A percentile compares a stretch with the other conserved stretches of the same genome.
phyloP scores from a whole-genome alignment of 2,888 invertebrate genomes.

The Pasiphila rectangulata region DNA sequence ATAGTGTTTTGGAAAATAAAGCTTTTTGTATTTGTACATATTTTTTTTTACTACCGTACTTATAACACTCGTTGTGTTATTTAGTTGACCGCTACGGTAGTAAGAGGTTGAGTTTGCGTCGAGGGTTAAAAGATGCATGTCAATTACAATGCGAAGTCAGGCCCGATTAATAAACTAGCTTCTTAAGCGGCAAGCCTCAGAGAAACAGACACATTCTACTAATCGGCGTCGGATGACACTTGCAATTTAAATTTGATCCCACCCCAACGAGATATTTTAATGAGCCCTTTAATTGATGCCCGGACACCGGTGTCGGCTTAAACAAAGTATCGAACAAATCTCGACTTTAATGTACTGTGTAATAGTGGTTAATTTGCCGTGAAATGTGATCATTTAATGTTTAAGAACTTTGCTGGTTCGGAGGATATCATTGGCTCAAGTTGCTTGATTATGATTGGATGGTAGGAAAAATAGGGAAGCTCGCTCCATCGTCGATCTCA shows the following conservation, averaged over 20 bases:
- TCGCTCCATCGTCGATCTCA: too few species aligned
- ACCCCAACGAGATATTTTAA: slow-evolving; percentile 43
- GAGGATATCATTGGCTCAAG: slow-evolving; percentile 16
- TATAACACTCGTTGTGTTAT: too few species aligned
- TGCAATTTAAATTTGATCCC: slow-evolving; percentile 45
- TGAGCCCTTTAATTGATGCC: slow-evolving; percentile 59
- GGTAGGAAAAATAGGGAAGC: background rate
- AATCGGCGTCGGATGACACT: slow-evolving; percentile 46
- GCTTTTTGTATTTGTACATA: too few species aligned
- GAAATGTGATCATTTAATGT: slow-evolving; percentile 11
- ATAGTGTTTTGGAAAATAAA: too few species aligned
- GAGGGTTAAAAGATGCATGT: too few species aligned
- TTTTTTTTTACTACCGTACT: too few species aligned
- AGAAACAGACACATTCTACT: too few species aligned
- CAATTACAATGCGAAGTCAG: too few species aligned
- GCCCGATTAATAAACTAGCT: too few species aligned
- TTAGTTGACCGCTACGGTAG: too few species aligned
- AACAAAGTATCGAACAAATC: slow-evolving; percentile 35
- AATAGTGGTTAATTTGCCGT: slow-evolving; percentile 26
- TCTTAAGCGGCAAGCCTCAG: too few species aligned
- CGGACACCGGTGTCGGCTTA: slow-evolving; percentile 42
- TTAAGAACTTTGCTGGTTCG: slow-evolving; percentile 12
- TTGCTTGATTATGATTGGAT: slow-evolving; percentile 7
- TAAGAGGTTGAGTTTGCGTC: too few species aligned
- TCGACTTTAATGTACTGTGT: slow-evolving; percentile 31